Percentiles rank a stretch among this genome's conserved stretches.
Conservation (phyloP, 1,140 invertebrate species). For the Sminthurinus signatus region DNA sequence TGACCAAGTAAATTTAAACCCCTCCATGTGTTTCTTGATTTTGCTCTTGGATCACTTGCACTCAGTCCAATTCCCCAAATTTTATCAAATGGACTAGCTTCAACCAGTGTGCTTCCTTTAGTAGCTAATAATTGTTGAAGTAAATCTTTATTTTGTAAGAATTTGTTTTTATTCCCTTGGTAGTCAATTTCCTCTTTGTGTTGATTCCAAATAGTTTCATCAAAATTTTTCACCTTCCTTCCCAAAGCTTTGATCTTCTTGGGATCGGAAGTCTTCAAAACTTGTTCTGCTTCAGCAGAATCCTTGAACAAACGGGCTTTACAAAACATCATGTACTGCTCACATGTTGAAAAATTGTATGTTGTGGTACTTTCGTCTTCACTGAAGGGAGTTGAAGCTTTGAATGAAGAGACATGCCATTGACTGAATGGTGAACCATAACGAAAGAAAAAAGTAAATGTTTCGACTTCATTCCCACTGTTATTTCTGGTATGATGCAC, state of each 20-base stretch:
- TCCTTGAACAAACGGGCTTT: constrained; percentile 30
- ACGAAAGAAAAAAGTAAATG: constrained; percentile 30
- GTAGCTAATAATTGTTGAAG: constrained; percentile 18
- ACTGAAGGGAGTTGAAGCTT: constrained; percentile 2
- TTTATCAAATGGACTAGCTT: constrained; percentile 28
- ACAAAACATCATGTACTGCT: constrained; percentile 36
- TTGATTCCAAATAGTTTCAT: constrained; percentile 24
- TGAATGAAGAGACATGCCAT: constrained; percentile 17
- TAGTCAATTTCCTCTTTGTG: constrained; percentile 21
- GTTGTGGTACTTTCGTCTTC: neutral
- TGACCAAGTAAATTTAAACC: constrained; percentile 30
- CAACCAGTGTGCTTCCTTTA: constrained; percentile 31
- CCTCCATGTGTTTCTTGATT: constrained; percentile 20
- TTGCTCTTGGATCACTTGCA: constrained; percentile 15
- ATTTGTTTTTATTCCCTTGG: constrained; percentile 31
- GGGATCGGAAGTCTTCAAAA: constrained; percentile 1
- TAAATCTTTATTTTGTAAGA: constrained; percentile 25
- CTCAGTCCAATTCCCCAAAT: constrained; percentile 30
- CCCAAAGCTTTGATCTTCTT: constrained; percentile 18
- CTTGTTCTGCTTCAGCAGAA: constrained; percentile 10
- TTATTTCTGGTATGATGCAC: too few relatives aligned
- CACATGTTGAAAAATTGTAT: constrained; percentile 21
- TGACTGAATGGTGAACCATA: constrained; percentile 28
- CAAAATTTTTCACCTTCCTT: constrained; percentile 24
- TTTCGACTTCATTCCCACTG: too few relatives aligned